A percentile compares a stretch with the other conserved stretches of the same genome.
Conservation (phyloP, 2,797 vertebrate species). For the Mustela erminea region DNA sequence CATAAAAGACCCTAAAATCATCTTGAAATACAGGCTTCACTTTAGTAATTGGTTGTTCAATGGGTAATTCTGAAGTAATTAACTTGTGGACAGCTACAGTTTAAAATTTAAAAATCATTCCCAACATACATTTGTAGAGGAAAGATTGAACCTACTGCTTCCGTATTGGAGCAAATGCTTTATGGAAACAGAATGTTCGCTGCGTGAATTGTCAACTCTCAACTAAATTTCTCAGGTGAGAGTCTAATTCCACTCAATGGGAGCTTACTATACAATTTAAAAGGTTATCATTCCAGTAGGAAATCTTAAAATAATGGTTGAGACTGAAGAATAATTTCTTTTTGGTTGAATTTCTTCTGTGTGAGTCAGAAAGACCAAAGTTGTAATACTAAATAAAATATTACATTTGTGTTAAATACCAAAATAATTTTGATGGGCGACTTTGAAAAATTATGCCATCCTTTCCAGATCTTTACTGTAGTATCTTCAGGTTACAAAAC, state of each 20-base stretch:
- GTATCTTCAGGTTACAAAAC: background rate
- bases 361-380: background rate
- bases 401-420: background rate
- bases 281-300: background rate
- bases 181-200: background rate
- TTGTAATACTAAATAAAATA: background rate
- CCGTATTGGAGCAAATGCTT: background rate
- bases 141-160: background rate
- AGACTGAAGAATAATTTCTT: background rate
- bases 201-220: background rate
- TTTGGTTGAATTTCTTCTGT: background rate
- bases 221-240: background rate
- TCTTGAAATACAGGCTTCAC: background rate
- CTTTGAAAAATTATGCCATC: background rate
- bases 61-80: background rate
- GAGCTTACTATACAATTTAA: background rate
- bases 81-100: background rate
- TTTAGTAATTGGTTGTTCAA: background rate
- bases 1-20: background rate
- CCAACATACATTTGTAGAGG: no score
- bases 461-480: background rate
- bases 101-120: background rate
- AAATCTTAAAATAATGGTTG: background rate
- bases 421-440: background rate
- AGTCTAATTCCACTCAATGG: background rate